Evolutionary conservation across 2,888 invertebrate species (phyloP).

Genomic region (Eristalis tenax): DNA sequence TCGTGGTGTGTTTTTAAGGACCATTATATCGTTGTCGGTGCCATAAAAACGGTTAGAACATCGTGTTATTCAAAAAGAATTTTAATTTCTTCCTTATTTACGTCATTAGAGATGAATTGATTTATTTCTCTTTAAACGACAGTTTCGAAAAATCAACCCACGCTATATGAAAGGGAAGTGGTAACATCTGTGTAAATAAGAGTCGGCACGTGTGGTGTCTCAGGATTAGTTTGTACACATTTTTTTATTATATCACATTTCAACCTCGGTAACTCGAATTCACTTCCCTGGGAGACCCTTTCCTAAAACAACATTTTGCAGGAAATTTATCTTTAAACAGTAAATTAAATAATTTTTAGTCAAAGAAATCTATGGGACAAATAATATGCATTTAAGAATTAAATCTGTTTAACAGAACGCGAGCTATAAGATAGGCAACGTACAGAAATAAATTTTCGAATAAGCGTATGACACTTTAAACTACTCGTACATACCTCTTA

Average conservation of each 20-base stretch:
- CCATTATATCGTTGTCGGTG: background rate
- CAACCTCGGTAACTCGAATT: no score
- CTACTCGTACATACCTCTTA: slow-evolving; percentile 63
- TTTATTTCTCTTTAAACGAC: slow-evolving; percentile 58
- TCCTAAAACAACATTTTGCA: background rate
- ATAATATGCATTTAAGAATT: no score
- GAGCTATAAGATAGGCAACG: no score
- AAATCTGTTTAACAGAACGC: no score
- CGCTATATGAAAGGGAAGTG: slow-evolving; percentile 35
- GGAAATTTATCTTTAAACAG: no score
- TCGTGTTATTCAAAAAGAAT: slow-evolving; percentile 9
- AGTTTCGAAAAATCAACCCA: slow-evolving; percentile 40
- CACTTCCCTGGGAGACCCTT: no score
- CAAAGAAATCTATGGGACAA: no score
- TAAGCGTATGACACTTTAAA: background rate
- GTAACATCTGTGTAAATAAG: slow-evolving; percentile 25
- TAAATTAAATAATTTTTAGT: no score
- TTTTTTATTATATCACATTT: no score
- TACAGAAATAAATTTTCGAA: no score
- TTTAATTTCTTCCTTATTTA: slow-evolving; percentile 32
- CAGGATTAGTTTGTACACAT: background rate
- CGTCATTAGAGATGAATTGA: slow-evolving; percentile 37
- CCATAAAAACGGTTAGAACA: background rate
- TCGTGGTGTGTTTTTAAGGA: background rate
- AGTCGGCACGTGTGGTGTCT: slow-evolving; percentile 4